Base-by-base conservation (phyloP, 2,888 invertebrate species). In the Coronaproctus castanopsis region DNA sequence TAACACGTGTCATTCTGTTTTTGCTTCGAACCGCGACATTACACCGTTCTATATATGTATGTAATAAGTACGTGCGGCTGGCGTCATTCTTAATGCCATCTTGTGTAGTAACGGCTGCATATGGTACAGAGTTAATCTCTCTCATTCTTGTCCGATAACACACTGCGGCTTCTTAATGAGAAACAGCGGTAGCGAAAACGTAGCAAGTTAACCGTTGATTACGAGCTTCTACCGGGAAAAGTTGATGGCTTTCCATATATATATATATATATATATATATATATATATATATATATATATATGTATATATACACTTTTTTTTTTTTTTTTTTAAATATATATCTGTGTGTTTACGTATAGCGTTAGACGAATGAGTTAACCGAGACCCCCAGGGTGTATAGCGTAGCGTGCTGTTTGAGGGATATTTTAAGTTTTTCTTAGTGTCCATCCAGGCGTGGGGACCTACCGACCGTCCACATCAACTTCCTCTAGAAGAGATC, bases 161-260 rank as follows among this genome's bases (percentile, higher is more conserved):
- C 21, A 19, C 21, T 5, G 52, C 55, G 59, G 59, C 59, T 55
- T 59, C 59, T 59, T 59, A 59, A 59, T 59, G 59, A 59, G 59
- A 59, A 59, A 59, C 51, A 51, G 59, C 59, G 55, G 55, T 51
- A 52, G 59, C 59, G 59, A 55, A 55, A 56, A 55, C 48, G 55
- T 36, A 14, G 5, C 36, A 5, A 14, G 22, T 55, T 53, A 50
- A 20, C 19, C 21, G 55, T 59, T 56, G 55, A 59, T 59, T 59
- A 59, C 36, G 14, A 36, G 14, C 8, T 5, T 8, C 36, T 5
- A 36, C 59, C 24, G 51, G 59, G 55, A 59, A 54, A 55, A 59
- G 59, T 59, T 59, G 59, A 59, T 59, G 59, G 59, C 55, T 55
- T 36, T 14, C 58, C 58, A 57, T 57, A 57, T 57, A 52, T 53